phyloP scores from a whole-genome alignment of 1,140 invertebrate species.

The Penaeus vannamei region DNA sequence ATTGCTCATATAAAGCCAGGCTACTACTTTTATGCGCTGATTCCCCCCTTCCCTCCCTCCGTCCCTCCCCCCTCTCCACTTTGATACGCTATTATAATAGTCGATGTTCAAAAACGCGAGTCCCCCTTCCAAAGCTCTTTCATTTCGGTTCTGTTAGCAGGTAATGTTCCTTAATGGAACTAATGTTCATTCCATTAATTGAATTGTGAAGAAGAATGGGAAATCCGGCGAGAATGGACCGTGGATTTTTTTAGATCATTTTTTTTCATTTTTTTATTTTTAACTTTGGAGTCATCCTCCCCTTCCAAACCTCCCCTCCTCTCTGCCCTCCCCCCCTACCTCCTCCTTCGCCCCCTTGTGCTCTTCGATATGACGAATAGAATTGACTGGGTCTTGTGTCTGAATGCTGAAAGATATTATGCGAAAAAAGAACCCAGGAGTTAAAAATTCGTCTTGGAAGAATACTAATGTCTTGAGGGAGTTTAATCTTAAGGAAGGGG shows the following conservation, averaged over 20 bases:
- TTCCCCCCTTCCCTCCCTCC: background rate
- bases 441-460: constrained; percentile 49
- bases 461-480: constrained; percentile 53
- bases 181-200: constrained; percentile 64
- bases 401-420: constrained; percentile 30
- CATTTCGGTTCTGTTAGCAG: constrained; percentile 49
- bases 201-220: constrained; percentile 59
- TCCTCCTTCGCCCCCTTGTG: background rate
- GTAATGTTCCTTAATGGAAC: constrained; percentile 61
- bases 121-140: constrained; percentile 37
- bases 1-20: constrained; percentile 31
- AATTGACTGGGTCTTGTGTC: constrained; percentile 21
- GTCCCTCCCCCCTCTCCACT: background rate
- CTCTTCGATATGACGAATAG: constrained; percentile 48
- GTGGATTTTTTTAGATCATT: constrained; percentile 29
- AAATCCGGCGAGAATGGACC: background rate
- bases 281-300: no score
- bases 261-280: no score
- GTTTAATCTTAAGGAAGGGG: constrained; percentile 4
- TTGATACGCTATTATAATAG: constrained; percentile 48
- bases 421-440: background rate
- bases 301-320: no score
- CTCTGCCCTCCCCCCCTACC: no score
- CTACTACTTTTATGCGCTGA: background rate
- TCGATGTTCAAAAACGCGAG: background rate